A percentile compares a stretch with the other conserved stretches of the same genome.
phyloP scores from a whole-genome alignment of 2,888 invertebrate species.

The Aphidoletes aphidimyza region DNA sequence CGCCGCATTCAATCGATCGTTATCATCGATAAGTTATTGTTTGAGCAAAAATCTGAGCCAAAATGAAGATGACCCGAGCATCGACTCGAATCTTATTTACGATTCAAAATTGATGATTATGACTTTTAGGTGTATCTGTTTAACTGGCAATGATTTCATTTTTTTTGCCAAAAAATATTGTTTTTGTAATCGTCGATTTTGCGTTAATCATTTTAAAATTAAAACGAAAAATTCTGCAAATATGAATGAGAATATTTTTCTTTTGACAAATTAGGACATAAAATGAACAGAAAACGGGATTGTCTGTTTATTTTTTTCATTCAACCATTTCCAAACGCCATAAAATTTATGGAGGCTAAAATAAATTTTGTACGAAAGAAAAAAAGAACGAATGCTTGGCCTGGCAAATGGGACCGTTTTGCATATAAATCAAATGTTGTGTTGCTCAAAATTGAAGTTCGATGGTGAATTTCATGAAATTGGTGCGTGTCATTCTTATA shows the following conservation, averaged over 20 bases:
- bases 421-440: constrained; percentile 12
- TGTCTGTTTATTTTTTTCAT: background rate
- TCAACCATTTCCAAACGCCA: background rate
- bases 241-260: too few species aligned
- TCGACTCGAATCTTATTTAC: background rate
- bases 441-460: background rate
- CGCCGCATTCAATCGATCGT: background rate
- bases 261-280: constrained; percentile 41
- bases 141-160: too few species aligned
- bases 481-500: constrained; percentile 49
- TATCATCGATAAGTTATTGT: background rate
- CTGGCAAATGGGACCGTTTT: background rate
- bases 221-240: background rate
- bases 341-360: constrained; percentile 8
- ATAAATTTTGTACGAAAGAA: background rate
- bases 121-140: background rate
- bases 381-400: background rate
- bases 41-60: background rate
- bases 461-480: constrained; percentile 12
- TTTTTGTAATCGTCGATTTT: background rate
- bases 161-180: background rate
- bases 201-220: background rate
- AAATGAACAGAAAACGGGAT: constrained; percentile 18
- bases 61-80: background rate
- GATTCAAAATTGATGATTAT: background rate